phyloP scores from a whole-genome alignment of 1,140 invertebrate species.

The Caenorhabditis elegans region WBcel235 BX284605.5:10469001-10469500 shows the following conservation, averaged over 20 bases:
- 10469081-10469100: not conserved
- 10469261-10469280: too few relatives aligned
- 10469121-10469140: constrained; percentile 6
- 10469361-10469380: constrained; percentile 27
- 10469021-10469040: constrained; percentile 18
- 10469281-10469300: not conserved
- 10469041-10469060: not conserved
- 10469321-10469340: not conserved
- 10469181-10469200: not conserved
- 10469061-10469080: constrained; percentile 1
- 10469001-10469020: not conserved
- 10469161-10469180: not conserved
- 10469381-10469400: not conserved
- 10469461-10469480: not conserved
- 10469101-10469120: not conserved
- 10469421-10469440: not conserved
- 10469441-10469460: not conserved
- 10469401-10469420: not conserved
- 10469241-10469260: not conserved
- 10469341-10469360: constrained; percentile 14
- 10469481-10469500: not conserved
- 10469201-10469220: not conserved
- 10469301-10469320: not conserved
- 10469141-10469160: not conserved
- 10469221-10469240: not conserved